These are phyloP conservation scores for Ficedula albicollis DNA, from an alignment of 2,797 vertebrate species.

Conservation along the genomic window DNA sequence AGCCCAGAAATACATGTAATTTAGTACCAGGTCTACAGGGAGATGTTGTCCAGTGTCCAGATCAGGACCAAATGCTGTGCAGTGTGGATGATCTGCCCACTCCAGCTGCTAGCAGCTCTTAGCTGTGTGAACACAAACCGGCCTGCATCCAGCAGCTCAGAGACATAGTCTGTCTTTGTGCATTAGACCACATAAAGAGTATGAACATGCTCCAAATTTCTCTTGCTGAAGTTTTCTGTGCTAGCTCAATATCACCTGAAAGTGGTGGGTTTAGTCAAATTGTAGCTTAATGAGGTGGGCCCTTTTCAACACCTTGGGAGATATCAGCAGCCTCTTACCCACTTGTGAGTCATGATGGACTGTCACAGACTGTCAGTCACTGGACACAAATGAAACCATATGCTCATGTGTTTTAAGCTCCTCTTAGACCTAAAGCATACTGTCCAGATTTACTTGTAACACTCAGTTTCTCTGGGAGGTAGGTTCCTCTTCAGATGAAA, in stretches of 20 bases:
- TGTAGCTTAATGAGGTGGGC: neutral
- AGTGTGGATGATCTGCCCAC: rapidly evolving
- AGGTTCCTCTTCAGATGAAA: neutral
- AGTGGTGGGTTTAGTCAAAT: neutral
- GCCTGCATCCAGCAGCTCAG: neutral
- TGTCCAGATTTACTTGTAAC: neutral
- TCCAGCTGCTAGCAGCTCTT: neutral
- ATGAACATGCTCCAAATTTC: neutral
- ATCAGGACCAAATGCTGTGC: neutral
- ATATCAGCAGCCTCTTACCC: neutral
- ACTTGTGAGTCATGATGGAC: neutral
- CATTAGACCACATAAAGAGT: neutral
- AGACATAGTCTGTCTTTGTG: neutral
- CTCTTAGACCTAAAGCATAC: neutral
- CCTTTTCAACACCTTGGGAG: neutral
- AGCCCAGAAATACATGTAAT: neutral
- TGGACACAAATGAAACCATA: neutral
- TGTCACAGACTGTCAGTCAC: neutral
- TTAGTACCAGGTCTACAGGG: neutral
- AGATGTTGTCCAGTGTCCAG: neutral
- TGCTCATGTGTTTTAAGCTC: neutral
- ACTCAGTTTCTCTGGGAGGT: neutral
- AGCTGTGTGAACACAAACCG: neutral
- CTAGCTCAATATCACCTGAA: neutral
- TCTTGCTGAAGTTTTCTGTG: neutral